These are phyloP conservation scores for Cyrtorhinus lividipennis DNA, from an alignment of 1,140 invertebrate genomes.

Conservation along the genomic window DNA sequence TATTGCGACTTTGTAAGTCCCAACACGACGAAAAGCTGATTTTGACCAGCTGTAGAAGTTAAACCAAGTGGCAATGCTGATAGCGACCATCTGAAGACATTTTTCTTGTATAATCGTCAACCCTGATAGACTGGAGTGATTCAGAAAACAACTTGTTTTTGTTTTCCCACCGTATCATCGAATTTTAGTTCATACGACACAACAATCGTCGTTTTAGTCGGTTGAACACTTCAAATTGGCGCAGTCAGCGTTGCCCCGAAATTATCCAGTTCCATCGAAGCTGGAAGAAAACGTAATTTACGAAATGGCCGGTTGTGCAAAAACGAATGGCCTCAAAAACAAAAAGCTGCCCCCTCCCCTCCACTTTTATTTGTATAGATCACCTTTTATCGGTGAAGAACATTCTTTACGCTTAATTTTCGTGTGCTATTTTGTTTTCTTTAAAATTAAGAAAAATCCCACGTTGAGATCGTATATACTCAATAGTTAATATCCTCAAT, in stretches of 20 bases:
- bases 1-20: background rate
- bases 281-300: background rate
- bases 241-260: background rate
- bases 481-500: background rate
- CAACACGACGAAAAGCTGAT: too few relatives aligned
- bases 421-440: background rate
- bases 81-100: too few relatives aligned
- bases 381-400: background rate
- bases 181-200: background rate
- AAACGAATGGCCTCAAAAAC: background rate
- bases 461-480: background rate
- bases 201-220: background rate
- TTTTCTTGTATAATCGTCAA: too few relatives aligned
- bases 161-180: background rate
- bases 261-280: background rate
- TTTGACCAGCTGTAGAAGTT: too few relatives aligned
- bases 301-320: background rate
- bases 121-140: too few relatives aligned
- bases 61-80: too few relatives aligned
- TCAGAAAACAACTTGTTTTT: too few relatives aligned
- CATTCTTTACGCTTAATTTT: slow-evolving; percentile 3
- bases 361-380: background rate
- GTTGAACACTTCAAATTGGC: background rate
- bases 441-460: background rate
- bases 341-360: background rate